A percentile compares a stretch with the other conserved stretches of the same genome.
phyloP scores from a whole-genome alignment of 92 coral and sea anemone species.

The Epizoanthus stellaris region DNA sequence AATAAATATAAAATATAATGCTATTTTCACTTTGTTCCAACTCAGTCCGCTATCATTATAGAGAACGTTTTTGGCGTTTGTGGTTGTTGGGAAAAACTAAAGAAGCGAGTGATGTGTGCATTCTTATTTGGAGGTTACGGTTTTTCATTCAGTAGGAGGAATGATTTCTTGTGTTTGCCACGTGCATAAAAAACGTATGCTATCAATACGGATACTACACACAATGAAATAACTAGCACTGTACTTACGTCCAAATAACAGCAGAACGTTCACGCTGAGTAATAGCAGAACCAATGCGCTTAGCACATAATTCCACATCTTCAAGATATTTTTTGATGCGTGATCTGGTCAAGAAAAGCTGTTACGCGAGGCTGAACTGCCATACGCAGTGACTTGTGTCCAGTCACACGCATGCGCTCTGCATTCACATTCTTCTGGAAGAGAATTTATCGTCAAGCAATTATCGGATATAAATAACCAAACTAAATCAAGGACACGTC shows the following conservation, averaged over 20 bases:
- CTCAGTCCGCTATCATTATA: too few species aligned
- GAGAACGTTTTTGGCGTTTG: too few species aligned
- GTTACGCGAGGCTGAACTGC: not conserved
- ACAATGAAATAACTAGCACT: not conserved
- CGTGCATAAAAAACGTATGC: not conserved
- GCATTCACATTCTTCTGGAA: slow-evolving; percentile 21
- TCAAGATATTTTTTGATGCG: not conserved
- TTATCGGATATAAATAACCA: not conserved
- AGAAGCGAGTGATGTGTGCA: too few species aligned
- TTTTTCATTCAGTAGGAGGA: too few species aligned
- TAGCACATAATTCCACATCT: slow-evolving; percentile 14
- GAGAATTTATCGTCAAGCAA: slow-evolving; percentile 19
- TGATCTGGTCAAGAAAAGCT: not conserved
- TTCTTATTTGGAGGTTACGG: too few species aligned
- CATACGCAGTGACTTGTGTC: not conserved
- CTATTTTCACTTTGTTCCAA: too few species aligned
- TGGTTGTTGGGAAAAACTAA: too few species aligned
- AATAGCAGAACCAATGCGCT: slow-evolving; percentile 12
- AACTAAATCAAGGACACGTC: not conserved
- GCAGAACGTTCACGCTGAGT: slow-evolving; percentile 19
- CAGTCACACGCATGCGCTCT: slow-evolving; percentile 6
- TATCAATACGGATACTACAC: not conserved
- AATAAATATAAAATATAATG: too few species aligned
- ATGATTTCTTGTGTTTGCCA: too few species aligned
- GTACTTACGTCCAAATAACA: slow-evolving; percentile 32